Base-by-base conservation (phyloP, 2,113 vertebrate genomes). In the Marmota monax region DNA sequence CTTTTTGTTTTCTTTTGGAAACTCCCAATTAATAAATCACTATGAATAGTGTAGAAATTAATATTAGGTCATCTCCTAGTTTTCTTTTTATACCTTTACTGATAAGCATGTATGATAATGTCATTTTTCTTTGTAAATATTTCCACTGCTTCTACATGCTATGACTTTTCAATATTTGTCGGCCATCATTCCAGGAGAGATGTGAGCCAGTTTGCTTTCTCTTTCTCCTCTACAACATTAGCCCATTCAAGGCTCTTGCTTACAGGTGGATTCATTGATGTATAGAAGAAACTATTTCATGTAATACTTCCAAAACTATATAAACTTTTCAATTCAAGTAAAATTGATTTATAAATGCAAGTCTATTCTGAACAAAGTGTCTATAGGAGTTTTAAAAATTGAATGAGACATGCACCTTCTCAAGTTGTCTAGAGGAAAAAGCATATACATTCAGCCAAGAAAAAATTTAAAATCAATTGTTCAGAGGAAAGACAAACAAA, bases 1-100 rank as follows among this genome's bases (percentile, higher is more conserved):
- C 25, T n/a, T 92, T 42, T 77, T 61, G 45, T 74, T 93, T 96
- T 90, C n/a, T 65, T 83, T 86, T 70, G 34, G 61, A 95, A 93
- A 96, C 17, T 63, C 27, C 20, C 32, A 96, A 72, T 91, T 85
- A 70, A 70, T 9, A 39, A 91, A 32, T 70, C 69, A 92, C 13
- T 74, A 34, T 39, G 34, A 96, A 82, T 67, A 95, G 22, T 34
- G 10, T 27, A 45, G 69, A 85, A 80, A 34, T 51, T 92, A 89
- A 85, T 72, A 42, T 53, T 5, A 74, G 27, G 12, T 90, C 45
- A 67, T 92, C 29, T 91, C 39, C 12, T n/a, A 17, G 4, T 70
- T 96, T 34, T 78, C 4, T 67, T 67, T 90, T 90, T 86, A 77
- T 85, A 67, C 7, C 8, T 86, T 83, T 65, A 34, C n/a, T 88